A percentile compares a stretch with the other conserved stretches of the same genome.
phyloP scores from a whole-genome alignment of 2,888 invertebrate genomes.

The Pyrochroa serraticornis region DNA sequence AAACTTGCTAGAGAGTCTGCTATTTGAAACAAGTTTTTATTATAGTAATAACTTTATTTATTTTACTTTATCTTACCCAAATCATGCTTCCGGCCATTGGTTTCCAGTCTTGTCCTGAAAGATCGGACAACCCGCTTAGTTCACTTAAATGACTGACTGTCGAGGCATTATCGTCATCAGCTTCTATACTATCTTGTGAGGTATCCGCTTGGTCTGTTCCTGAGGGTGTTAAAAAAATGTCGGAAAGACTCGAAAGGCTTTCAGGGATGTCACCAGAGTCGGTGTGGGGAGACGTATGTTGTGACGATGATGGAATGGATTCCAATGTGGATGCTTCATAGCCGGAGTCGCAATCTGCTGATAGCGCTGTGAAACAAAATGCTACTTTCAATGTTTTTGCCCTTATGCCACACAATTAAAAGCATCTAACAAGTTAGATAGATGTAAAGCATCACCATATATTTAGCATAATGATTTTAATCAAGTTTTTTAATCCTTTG shows the following conservation, averaged over 20 bases:
- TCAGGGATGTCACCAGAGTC: constrained; percentile 40
- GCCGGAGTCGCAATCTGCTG: constrained; percentile 54
- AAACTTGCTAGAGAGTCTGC: too few relatives aligned
- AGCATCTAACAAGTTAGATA: too few relatives aligned
- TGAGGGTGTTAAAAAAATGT: constrained; percentile 41
- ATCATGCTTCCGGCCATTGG: constrained; percentile 63
- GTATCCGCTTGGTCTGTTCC: constrained; percentile 45
- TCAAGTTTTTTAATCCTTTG: too few relatives aligned
- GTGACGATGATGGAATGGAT: constrained; percentile 39
- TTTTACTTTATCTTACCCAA: too few relatives aligned
- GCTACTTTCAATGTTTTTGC: background rate
- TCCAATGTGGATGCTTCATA: constrained; percentile 52
- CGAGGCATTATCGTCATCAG: constrained; percentile 56
- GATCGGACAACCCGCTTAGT: constrained; percentile 67
- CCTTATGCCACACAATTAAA: too few relatives aligned
- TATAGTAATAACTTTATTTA: too few relatives aligned
- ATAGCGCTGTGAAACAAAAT: constrained; percentile 39
- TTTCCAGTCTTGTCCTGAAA: constrained; percentile 74
- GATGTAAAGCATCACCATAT: too few relatives aligned
- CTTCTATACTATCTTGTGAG: constrained; percentile 49
- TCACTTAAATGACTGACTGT: constrained; percentile 65
- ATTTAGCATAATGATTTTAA: too few relatives aligned
- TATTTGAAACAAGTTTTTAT: too few relatives aligned
- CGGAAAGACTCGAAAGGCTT: constrained; percentile 40
- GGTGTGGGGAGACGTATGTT: constrained; percentile 45